These are phyloP conservation scores for Callaeas wilsoni DNA, from an alignment of 2,113 vertebrate species.

Conservation along the genomic window DNA sequence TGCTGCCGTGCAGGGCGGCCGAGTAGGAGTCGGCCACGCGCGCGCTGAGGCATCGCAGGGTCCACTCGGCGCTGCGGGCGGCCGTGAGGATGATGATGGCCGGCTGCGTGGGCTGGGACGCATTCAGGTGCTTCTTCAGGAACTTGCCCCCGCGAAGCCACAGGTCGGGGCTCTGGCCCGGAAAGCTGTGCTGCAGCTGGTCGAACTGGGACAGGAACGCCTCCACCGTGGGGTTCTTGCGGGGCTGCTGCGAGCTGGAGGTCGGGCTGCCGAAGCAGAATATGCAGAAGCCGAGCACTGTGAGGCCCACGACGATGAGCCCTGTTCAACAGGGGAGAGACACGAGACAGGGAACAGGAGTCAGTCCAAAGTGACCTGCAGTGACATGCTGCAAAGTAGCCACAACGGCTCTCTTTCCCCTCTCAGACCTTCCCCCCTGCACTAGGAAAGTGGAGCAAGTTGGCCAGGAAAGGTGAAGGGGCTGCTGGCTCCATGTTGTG, in stretches of 20 bases:
- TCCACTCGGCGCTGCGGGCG: constrained; percentile 69
- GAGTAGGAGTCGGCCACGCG: constrained; percentile 78
- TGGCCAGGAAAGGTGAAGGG: neutral
- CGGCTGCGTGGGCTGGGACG: constrained; percentile 72
- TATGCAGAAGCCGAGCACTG: neutral
- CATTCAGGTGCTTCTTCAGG: constrained; percentile 82
- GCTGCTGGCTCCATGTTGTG: neutral
- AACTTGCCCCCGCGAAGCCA: constrained; percentile 83
- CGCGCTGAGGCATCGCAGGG: constrained; percentile 82
- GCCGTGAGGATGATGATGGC: constrained; percentile 86
- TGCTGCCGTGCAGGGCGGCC: constrained; percentile 58
- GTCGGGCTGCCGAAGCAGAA: neutral
- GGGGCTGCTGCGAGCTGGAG: constrained; percentile 7
- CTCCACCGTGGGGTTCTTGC: constrained; percentile 45
- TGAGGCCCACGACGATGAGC: fast-evolving
- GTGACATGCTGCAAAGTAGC: neutral
- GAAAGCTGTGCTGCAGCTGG: constrained; percentile 72
- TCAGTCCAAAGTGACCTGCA: neutral
- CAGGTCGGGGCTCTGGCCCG: constrained; percentile 78
- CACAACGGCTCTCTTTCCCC: neutral
- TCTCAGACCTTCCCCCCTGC: neutral
- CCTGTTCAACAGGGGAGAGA: neutral
- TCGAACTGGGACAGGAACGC: constrained; percentile 71
- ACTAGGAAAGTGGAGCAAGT: neutral
- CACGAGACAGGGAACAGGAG: neutral